phyloP scores from a whole-genome alignment of 2,113 vertebrate genomes.

The Phrynosoma blainvillii region DNA sequence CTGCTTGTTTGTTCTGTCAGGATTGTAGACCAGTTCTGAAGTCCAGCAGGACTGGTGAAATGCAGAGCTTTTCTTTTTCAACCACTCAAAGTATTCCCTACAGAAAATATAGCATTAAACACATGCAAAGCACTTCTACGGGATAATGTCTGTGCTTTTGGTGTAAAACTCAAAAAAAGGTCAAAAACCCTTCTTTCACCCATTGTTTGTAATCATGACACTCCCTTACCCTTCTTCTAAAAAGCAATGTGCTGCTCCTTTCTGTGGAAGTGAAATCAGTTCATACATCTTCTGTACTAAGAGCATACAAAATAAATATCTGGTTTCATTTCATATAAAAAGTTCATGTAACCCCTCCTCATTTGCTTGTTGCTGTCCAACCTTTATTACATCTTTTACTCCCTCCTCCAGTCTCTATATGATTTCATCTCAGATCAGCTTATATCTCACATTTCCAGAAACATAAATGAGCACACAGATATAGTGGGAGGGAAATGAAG shows the following conservation, averaged over 20 bases:
- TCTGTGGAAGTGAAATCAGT: background rate
- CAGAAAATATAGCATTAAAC: background rate
- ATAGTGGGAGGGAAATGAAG: background rate
- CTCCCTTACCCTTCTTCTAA: background rate
- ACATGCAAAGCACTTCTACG: background rate
- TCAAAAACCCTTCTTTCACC: background rate
- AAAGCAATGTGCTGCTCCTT: slow-evolving; percentile 17
- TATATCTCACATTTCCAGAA: background rate
- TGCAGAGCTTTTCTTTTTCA: background rate
- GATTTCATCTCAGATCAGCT: background rate
- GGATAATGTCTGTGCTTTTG: background rate
- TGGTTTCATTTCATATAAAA: background rate
- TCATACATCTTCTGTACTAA: background rate
- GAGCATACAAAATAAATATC: background rate
- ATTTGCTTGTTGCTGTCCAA: background rate
- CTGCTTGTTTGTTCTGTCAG: background rate
- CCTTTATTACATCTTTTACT: background rate
- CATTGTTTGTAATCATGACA: background rate
- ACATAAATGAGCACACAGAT: background rate
- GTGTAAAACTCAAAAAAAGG: slow-evolving; percentile 10
- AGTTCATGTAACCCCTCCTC: background rate
- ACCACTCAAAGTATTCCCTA: background rate
- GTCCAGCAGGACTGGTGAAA: background rate
- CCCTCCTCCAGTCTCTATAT: background rate
- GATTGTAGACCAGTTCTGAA: background rate